Base-by-base conservation (phyloP, 1,140 invertebrate species). In the Aphaenogaster rudis region DNA sequence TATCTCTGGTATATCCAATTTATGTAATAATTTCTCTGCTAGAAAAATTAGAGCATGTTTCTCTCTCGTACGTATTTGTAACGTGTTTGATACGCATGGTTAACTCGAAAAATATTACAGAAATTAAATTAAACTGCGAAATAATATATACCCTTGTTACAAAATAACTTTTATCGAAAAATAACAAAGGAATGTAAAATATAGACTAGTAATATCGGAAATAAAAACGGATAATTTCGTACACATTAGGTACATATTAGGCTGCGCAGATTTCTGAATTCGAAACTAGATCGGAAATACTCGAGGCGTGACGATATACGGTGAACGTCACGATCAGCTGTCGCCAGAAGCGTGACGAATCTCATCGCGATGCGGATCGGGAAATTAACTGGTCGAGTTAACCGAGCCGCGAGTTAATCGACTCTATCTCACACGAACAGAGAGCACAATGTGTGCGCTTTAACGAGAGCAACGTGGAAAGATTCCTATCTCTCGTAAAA, bases 281-380 rank as follows among this genome's bases (percentile, higher is more conserved):
- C 3, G 50, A 28, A 15, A 45, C 36, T 69, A 6, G 2, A n/a
- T 80, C 45, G 21, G 39, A 80, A 45, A 86, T 67, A 42, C 13
- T 52, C 74, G 15, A 42, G 28, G 21, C 61, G 21, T 45, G 39
- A 86, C 42, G 61, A 57, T 28, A 45, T 0, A 28, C 54, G 28
- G 28, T 39, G 48, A 67, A 52, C 48, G 76, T 80, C 76, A 86
- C 50, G 28, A 86, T 67, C 76, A 86, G 61, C 84, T 80, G 76
- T 72, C 39, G 36, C 21, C 17, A 74, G 11, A 74, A 74, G 50
- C 80, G 52, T 48, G 63, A 69, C 36, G 48, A 69, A 69, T 28
- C 42, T 21, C 54, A 36, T 74, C 39, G 21, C 13, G 66, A 59
- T 57, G 39, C 52, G 67, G 36, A 74, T 82, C 57, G 80, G 21